A percentile compares a stretch with the other conserved stretches of the same genome.
Evolutionary conservation across 2,113 vertebrate genomes (phyloP).

Genomic region (Phrynosoma platyrhinos): DNA sequence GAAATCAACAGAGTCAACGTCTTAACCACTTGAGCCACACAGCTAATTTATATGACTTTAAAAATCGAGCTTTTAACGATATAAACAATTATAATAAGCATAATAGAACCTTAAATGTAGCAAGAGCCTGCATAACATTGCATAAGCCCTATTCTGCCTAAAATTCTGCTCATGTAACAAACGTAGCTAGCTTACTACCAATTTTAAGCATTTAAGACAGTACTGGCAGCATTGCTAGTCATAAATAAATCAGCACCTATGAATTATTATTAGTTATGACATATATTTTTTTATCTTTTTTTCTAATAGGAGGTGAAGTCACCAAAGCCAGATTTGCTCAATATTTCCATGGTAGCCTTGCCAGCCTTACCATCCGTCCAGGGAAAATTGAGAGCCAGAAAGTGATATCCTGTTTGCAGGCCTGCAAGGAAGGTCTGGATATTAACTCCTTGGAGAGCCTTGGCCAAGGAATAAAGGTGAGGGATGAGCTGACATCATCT

Average conservation of each 20-base stretch:
- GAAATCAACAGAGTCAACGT: too few species aligned
- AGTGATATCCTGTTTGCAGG: constrained; percentile 97
- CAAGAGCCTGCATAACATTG: background rate
- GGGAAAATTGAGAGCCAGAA: constrained; percentile 98
- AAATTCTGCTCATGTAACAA: background rate
- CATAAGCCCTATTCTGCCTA: background rate
- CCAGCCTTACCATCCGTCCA: constrained; percentile 92
- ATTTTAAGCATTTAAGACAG: background rate
- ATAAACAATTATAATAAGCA: constrained; percentile 31
- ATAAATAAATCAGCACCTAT: background rate
- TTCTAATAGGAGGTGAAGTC: constrained; percentile 90
- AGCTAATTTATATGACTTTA: constrained; percentile 1
- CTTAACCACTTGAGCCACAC: too few species aligned
- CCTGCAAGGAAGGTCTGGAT: constrained; percentile 97
- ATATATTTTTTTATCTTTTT: constrained; percentile 11
- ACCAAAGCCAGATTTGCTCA: constrained; percentile 93
- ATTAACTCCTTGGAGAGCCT: constrained; percentile 94
- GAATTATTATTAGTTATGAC: background rate
- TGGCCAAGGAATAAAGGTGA: constrained; percentile 94
- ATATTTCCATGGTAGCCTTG: constrained; percentile 94
- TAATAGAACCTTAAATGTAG: background rate
- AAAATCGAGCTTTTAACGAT: constrained; percentile 11
- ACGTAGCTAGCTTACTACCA: background rate
- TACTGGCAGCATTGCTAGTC: background rate
- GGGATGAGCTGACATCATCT: constrained; percentile 53